phyloP scores from a whole-genome alignment of 2,797 vertebrate genomes.

The Argentina silus region DNA sequence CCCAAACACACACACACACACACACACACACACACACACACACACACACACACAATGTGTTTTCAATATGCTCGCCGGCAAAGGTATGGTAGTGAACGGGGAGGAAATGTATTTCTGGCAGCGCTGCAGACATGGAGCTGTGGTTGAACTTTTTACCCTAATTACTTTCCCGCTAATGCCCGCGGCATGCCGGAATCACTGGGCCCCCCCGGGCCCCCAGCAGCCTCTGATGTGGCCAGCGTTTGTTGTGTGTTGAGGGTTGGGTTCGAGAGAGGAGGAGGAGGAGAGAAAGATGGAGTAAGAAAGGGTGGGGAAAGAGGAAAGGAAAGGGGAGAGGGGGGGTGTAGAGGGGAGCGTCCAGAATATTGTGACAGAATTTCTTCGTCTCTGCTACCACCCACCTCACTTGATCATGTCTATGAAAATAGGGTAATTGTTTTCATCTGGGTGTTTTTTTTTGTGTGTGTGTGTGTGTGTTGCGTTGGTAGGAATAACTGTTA shows the following conservation, averaged over 20 bases:
- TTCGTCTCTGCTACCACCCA: constrained; percentile 81
- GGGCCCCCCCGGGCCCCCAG: constrained; percentile 84
- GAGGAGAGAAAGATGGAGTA: constrained; percentile 26
- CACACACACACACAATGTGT: constrained; percentile 67
- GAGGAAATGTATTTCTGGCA: constrained; percentile 91
- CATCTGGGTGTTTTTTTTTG: constrained; percentile 82
- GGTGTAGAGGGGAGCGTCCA: constrained; percentile 7
- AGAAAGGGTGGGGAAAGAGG: constrained; percentile 24
- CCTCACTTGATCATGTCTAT: constrained; percentile 84
- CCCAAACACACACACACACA: background rate
- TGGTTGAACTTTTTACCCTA: constrained; percentile 99
- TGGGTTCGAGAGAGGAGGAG: constrained; percentile 57
- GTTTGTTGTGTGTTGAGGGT: constrained; percentile 88
- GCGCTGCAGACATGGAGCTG: constrained; percentile 82
- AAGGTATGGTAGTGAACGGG: constrained; percentile 82
- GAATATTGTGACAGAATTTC: constrained; percentile 81
- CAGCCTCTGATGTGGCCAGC: constrained; percentile 91
- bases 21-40: constrained; percentile 3
- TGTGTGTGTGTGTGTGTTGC: constrained; percentile 30
- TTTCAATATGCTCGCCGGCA: constrained; percentile 82
- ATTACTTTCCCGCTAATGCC: constrained; percentile 94
- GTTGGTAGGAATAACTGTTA: constrained; percentile 79
- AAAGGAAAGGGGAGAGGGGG: background rate
- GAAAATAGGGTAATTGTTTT: constrained; percentile 91
- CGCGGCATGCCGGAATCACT: constrained; percentile 92